Conservation (phyloP, 2,888 invertebrate species). For the Miltochrista miniata region DNA sequence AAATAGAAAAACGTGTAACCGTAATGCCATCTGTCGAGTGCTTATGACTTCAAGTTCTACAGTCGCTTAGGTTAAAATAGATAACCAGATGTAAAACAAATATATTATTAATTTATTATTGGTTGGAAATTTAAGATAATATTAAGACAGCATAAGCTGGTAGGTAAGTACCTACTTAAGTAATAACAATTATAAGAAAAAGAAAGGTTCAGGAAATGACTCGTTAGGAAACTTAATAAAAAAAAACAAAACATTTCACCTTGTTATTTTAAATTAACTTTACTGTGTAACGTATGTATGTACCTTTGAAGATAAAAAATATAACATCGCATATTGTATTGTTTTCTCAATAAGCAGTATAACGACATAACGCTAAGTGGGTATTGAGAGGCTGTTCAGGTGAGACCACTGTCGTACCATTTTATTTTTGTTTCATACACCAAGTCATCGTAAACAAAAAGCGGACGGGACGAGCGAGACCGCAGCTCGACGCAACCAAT, state of each 20-base stretch:
- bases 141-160: no score
- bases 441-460: slow-evolving; percentile 59
- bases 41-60: not conserved
- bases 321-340: slow-evolving; percentile 39
- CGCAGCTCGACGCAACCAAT: slow-evolving; percentile 74
- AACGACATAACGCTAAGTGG: slow-evolving; percentile 53
- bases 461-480: slow-evolving; percentile 66
- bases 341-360: slow-evolving; percentile 50
- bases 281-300: slow-evolving; percentile 1
- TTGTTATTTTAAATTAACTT: slow-evolving; percentile 12
- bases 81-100: no score
- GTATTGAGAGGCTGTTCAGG: slow-evolving; percentile 49
- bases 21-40: not conserved
- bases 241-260: no score
- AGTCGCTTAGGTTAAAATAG: not conserved
- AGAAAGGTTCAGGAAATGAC: no score
- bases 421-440: slow-evolving; percentile 56
- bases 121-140: no score
- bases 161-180: no score
- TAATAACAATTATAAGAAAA: no score
- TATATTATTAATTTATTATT: no score
- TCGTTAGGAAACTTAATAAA: no score
- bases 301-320: slow-evolving; percentile 21
- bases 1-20: not conserved
- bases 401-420: slow-evolving; percentile 56